Conservation (phyloP, 2,113 vertebrate genomes). For the Australoheros scitulus region DNA sequence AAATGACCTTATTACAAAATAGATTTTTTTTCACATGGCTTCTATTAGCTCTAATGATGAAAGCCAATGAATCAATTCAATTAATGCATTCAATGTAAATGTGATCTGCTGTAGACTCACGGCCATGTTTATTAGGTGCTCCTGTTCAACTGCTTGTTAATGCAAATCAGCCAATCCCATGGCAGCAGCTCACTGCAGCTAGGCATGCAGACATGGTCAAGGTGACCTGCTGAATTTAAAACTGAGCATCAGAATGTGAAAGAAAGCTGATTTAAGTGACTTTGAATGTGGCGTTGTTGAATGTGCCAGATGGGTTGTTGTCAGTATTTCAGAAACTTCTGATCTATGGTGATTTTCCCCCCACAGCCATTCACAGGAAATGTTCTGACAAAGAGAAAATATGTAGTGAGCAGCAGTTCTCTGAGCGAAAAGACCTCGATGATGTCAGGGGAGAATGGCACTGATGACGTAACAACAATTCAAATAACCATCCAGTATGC, state of each 20-base stretch:
- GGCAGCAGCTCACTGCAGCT: no score
- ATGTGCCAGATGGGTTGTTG: no score
- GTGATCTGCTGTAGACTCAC: background rate
- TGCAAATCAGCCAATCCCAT: no score
- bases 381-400: background rate
- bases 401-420: background rate
- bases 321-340: no score
- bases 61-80: background rate
- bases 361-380: background rate
- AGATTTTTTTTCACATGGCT: accelerated
- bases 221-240: background rate
- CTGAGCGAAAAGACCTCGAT: no score
- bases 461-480: no score
- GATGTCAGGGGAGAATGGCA: no score
- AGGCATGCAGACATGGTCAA: no score
- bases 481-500: no score
- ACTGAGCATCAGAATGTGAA: background rate
- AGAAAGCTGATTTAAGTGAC: background rate
- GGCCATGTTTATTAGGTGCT: background rate
- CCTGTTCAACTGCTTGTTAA: no score
- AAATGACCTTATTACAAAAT: background rate
- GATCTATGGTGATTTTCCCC: background rate
- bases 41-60: background rate
- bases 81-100: background rate
- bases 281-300: background rate